Percentiles rank a stretch among this genome's conserved stretches.
Conservation (phyloP, 2,113 vertebrate species). For the Xiphophorus couchianus region DNA sequence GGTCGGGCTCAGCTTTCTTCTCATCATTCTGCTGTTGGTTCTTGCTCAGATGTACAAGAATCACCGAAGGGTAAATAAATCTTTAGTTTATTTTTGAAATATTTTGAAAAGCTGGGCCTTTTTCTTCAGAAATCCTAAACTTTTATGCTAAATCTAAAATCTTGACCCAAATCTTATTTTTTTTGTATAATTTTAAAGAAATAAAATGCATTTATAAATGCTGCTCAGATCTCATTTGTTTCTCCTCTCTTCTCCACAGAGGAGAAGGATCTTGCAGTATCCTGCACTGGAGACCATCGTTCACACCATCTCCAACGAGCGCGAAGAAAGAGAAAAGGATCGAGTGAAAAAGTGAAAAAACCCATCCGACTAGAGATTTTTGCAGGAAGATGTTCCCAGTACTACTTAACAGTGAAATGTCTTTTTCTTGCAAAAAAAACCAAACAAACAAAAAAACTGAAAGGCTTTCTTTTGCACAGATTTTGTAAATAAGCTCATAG, state of each 20-base stretch:
- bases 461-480: conserved; percentile 40
- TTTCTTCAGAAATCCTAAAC: neutral
- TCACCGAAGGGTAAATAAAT: conserved; percentile 69
- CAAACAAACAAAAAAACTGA: neutral
- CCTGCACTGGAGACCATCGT: conserved; percentile 79
- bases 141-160: neutral
- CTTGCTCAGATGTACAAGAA: conserved; percentile 76
- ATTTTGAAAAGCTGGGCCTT: neutral
- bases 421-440: neutral
- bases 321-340: conserved; percentile 63
- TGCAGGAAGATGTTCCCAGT: neutral
- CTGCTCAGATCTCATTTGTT: neutral
- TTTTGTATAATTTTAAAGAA: no score
- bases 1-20: conserved; percentile 62
- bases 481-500: conserved; percentile 51
- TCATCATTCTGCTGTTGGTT: conserved; percentile 70
- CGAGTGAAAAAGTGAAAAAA: conserved; percentile 38
- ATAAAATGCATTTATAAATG: neutral
- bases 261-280: conserved; percentile 70
- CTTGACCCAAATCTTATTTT: neutral
- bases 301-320: conserved; percentile 67
- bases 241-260: conserved; percentile 54
- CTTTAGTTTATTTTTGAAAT: neutral
- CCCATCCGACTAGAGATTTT: neutral
- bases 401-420: conserved; percentile 10